Percentiles rank a stretch among this genome's conserved stretches.
Evolutionary conservation across 2,888 invertebrate genomes (phyloP).

Genomic region (Nipponacmea schrenckii): DNA sequence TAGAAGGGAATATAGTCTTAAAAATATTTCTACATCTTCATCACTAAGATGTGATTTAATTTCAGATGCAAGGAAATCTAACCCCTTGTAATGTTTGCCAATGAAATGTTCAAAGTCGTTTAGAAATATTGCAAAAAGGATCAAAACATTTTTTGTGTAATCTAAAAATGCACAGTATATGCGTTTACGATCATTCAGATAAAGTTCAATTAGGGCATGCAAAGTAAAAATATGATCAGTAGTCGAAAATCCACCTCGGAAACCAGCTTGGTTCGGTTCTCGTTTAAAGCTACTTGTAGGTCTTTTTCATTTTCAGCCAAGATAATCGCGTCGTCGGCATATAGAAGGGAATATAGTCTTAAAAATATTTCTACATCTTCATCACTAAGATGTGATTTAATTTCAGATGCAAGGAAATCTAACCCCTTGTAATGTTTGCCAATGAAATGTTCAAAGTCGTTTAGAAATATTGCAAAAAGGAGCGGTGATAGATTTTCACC

Average conservation of each 20-base stretch:
- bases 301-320: constrained; percentile 13
- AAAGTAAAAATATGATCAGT: constrained; percentile 14
- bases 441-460: neutral
- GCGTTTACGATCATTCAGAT: neutral
- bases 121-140: neutral
- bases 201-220: constrained; percentile 11
- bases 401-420: too few species aligned
- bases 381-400: neutral
- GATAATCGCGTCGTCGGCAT: constrained; percentile 27
- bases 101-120: neutral
- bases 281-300: constrained; percentile 19
- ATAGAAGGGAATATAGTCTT: constrained; percentile 17
- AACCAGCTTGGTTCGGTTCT: neutral
- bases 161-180: constrained; percentile 14
- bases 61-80: too few species aligned
- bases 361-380: too few species aligned
- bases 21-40: too few species aligned
- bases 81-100: too few species aligned
- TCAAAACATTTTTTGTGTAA: constrained; percentile 9
- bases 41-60: neutral
- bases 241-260: neutral
- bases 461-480: too few species aligned
- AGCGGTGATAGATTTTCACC: too few species aligned
- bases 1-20: constrained; percentile 14
- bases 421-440: too few species aligned